Percentiles rank a stretch among this genome's conserved stretches.
phyloP scores from a whole-genome alignment of 2,113 vertebrate genomes.

The Saguinus midas region DNA sequence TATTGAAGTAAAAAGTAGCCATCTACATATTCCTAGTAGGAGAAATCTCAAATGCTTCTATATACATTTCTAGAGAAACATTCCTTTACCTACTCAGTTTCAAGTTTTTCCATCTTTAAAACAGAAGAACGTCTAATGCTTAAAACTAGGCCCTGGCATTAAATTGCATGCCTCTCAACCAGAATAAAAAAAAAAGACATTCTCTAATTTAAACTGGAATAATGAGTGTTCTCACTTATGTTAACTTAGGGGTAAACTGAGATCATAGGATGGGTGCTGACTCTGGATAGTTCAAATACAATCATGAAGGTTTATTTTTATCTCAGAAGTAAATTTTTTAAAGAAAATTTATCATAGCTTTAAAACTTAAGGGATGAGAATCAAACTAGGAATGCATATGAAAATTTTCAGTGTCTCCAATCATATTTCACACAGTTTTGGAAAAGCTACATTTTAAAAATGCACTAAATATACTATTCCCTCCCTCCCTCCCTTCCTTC shows the following conservation, averaged over 20 bases:
- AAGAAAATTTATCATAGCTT: background rate
- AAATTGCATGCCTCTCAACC: background rate
- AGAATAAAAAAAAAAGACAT: background rate
- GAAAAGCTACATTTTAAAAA: background rate
- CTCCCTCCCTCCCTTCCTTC: too few relatives aligned
- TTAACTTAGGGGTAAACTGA: background rate
- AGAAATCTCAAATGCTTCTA: background rate
- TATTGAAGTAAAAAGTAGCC: background rate
- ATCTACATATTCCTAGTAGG: background rate
- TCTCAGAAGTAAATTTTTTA: background rate
- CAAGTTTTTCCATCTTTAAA: background rate
- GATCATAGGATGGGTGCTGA: background rate
- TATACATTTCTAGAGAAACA: background rate
- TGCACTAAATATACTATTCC: background rate
- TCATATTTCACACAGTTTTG: background rate
- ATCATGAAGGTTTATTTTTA: background rate
- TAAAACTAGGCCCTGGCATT: background rate
- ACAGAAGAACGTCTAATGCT: background rate
- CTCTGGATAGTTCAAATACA: background rate
- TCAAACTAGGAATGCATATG: background rate
- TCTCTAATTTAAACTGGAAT: background rate
- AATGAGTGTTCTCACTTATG: background rate
- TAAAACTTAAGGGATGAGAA: background rate
- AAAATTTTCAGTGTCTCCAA: background rate
- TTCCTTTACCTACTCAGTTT: background rate